Evolutionary conservation across 2,888 invertebrate genomes (phyloP), one percentile per base, ranked within the genome.

Genomic region (Hecatera dysodea): DNA sequence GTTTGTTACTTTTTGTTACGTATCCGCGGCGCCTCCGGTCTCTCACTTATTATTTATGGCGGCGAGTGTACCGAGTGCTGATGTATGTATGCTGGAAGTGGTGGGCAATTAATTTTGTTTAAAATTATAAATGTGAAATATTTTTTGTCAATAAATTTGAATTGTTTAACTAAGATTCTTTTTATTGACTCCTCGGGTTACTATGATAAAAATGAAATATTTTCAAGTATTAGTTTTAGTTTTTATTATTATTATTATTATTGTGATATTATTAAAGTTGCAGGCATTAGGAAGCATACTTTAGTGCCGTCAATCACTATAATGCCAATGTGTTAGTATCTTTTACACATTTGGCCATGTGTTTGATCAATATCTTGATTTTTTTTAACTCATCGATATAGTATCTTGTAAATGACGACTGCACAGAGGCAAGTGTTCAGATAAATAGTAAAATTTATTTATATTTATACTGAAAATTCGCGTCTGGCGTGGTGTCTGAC

Each of bases 1-100:
- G 95, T 95, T 94, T 94, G 95, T 95, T 95, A 93, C 93, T 94
- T 94, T 95, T 95, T 94, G 94, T 94, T 85, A 92, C 91, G 92
- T 93, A 93, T 92, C 92, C 93, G 89, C 91, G 94, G 94, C 94
- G 95, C 95, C 94, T 94, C 93, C 94, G 93, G 92, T 93, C 93
- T 91, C 94, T 93, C 91, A 91, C 94, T 94, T 95, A 95, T 95
- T 95, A 95, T 95, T 95, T 95, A 95, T 94, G 93, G 90, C 90
- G 79, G 92, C 89, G 92, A 93, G 89, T 94, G 92, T 94, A 93
- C 93, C 87, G 80, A 81, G 71, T 79, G 70, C 61, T 65, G 87
- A 87, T 84, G 70, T 84, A 81, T 69, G 56, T 65, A 63, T 12
- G 52, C 79, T 86, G 83, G 88, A 88, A 83, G 80, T 62, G 84